phyloP scores from a whole-genome alignment of 2,113 vertebrate genomes.

The Sorex fumeus region DNA sequence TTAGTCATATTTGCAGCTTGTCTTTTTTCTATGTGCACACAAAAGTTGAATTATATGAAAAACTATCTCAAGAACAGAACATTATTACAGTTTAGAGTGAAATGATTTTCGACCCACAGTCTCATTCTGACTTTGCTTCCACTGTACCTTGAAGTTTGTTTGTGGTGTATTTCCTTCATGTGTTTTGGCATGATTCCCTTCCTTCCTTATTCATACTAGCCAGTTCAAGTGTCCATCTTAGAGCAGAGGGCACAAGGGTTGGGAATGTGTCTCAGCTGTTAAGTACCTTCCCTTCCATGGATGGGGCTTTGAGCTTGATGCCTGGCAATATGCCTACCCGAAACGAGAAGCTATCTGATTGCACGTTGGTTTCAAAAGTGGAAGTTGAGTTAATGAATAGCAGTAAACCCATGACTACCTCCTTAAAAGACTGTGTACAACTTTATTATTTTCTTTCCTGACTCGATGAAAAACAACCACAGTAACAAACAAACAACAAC shows the following conservation, averaged over 20 bases:
- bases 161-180: not conserved
- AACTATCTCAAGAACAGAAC: not conserved
- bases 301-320: too few species aligned
- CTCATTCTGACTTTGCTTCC: not conserved
- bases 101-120: not conserved
- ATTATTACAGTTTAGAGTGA: not conserved
- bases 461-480: not conserved
- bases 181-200: not conserved
- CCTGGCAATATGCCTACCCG: too few species aligned
- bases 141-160: not conserved
- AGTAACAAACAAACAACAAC: too few species aligned
- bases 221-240: conserved; percentile 7
- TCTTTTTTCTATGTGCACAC: not conserved
- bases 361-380: not conserved
- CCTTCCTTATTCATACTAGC: not conserved
- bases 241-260: not conserved
- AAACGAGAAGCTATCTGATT: not conserved
- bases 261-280: too few species aligned
- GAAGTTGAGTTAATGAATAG: conserved; percentile 26
- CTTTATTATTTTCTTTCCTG: conserved; percentile 17
- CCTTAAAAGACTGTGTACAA: not conserved
- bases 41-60: conserved; percentile 22
- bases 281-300: too few species aligned
- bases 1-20: conserved; percentile 28
- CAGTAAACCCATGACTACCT: not conserved